A percentile compares a stretch with the other conserved stretches of the same genome.
Evolutionary conservation across 2,888 invertebrate genomes (phyloP).

Genomic region (Platycheirus rosarum): DNA sequence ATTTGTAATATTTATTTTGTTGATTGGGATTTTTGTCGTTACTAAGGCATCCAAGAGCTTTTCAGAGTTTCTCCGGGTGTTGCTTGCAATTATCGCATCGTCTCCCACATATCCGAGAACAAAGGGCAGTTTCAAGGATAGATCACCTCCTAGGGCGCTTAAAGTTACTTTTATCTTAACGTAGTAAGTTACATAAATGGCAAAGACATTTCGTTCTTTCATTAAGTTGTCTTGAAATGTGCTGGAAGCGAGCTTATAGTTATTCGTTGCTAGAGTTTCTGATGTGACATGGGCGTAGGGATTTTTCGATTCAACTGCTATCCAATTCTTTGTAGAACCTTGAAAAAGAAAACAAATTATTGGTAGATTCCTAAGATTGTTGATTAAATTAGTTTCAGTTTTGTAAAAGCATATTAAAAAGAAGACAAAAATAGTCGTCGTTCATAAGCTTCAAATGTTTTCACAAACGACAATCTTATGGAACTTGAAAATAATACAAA

Average conservation of each 20-base stretch:
- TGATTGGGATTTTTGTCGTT: constrained; percentile 36
- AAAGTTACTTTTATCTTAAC: constrained; percentile 91
- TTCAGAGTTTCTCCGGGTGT: constrained; percentile 43
- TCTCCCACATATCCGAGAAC: constrained; percentile 86
- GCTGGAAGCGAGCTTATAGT: constrained; percentile 77
- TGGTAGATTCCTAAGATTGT: no score
- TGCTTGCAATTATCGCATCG: constrained; percentile 10
- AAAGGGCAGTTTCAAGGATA: constrained; percentile 90
- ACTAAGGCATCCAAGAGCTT: constrained; percentile 46
- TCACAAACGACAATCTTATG: no score
- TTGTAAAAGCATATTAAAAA: no score
- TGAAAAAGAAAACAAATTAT: constrained; percentile 16
- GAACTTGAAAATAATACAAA: no score
- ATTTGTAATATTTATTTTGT: constrained; percentile 41
- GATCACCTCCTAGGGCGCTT: constrained; percentile 90
- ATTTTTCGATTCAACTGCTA: constrained; percentile 91
- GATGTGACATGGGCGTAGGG: constrained; percentile 82
- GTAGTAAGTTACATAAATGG: constrained; percentile 93
- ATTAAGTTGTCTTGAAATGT: constrained; percentile 76
- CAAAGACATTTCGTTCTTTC: constrained; percentile 87
- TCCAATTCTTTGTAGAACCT: constrained; percentile 93
- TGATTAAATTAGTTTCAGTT: no score
- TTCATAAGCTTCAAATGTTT: no score
- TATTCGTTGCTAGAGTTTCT: constrained; percentile 66
- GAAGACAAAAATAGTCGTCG: no score